A percentile compares a stretch with the other conserved stretches of the same genome.
phyloP scores from a whole-genome alignment of 2,797 vertebrate species.

The Xenopus petersii region DNA sequence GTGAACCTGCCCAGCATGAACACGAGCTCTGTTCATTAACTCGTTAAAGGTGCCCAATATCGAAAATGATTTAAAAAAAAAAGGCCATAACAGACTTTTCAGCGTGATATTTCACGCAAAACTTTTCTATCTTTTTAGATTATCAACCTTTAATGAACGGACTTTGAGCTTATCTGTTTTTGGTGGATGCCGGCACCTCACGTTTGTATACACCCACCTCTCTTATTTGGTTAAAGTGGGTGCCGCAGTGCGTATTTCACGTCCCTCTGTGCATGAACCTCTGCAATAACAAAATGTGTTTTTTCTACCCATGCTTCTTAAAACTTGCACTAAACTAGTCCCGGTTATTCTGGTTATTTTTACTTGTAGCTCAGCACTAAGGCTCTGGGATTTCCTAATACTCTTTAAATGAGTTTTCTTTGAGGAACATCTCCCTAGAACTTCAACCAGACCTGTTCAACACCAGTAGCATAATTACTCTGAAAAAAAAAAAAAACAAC shows the following conservation, averaged over 20 bases:
- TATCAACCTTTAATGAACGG: not conserved
- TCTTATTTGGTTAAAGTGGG: not conserved
- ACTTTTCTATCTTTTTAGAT: slow-evolving; percentile 9
- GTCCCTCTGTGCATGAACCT: slow-evolving; percentile 2
- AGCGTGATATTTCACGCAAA: not conserved
- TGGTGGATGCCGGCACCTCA: slow-evolving; percentile 5
- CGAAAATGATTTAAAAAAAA: slow-evolving; percentile 1
- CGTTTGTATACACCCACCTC: not conserved
- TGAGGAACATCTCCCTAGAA: too few species aligned
- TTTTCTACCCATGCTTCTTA: not conserved
- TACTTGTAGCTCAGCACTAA: too few species aligned
- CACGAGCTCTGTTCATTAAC: slow-evolving; percentile 5
- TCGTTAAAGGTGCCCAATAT: slow-evolving; percentile 10
- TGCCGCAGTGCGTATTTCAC: not conserved
- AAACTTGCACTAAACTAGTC: not conserved
- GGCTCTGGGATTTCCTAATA: too few species aligned
- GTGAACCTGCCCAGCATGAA: slow-evolving; percentile 12
- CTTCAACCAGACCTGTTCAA: not conserved
- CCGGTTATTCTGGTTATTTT: too few species aligned
- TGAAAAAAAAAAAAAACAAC: not conserved
- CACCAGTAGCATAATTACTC: not conserved
- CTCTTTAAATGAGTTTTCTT: too few species aligned
- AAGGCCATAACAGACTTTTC: slow-evolving; percentile 1
- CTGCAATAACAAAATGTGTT: slow-evolving; percentile 5
- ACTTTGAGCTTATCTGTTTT: slow-evolving; percentile 9